phyloP scores from a whole-genome alignment of 1,140 invertebrate genomes.

The Epicauta chinensis region DNA sequence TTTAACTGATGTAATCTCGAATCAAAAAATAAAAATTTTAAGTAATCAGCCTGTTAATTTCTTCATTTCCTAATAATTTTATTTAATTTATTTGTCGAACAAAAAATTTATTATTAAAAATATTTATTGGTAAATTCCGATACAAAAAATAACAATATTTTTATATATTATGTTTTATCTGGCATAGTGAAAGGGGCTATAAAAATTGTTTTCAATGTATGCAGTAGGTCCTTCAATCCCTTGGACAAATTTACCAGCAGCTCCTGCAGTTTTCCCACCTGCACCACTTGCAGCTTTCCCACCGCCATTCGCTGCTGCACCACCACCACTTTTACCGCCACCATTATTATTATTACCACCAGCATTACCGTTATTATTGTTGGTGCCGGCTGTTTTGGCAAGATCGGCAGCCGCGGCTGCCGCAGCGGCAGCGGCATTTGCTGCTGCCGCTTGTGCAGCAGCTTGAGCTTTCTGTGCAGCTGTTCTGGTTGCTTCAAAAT shows the following conservation, averaged over 20 bases:
- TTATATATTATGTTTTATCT: background rate
- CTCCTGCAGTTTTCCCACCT: conserved; percentile 13
- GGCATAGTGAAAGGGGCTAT: conserved; percentile 10
- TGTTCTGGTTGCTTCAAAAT: conserved; percentile 58
- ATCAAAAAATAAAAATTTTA: too few species aligned
- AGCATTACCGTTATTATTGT: conserved; percentile 7
- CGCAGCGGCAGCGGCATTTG: conserved; percentile 49
- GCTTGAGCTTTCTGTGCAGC: conserved; percentile 57
- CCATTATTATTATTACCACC: too few species aligned
- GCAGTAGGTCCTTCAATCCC: conserved; percentile 9
- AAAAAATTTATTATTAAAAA: too few species aligned
- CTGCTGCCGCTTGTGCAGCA: conserved; percentile 47
- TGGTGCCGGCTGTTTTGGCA: conserved; percentile 24
- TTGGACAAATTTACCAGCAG: conserved; percentile 10
- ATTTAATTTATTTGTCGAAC: too few species aligned
- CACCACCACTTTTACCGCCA: conserved; percentile 7
- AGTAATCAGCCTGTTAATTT: too few species aligned
- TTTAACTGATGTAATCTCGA: too few species aligned
- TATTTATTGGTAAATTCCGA: too few species aligned
- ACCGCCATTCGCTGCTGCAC: conserved; percentile 3
- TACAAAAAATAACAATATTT: background rate
- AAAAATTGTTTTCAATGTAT: conserved; percentile 18
- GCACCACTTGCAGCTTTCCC: conserved; percentile 9
- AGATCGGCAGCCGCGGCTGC: conserved; percentile 45
- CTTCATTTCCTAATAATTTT: too few species aligned